phyloP scores from a whole-genome alignment of 2,888 invertebrate genomes.

The Leptinotarsa peninsularis region DNA sequence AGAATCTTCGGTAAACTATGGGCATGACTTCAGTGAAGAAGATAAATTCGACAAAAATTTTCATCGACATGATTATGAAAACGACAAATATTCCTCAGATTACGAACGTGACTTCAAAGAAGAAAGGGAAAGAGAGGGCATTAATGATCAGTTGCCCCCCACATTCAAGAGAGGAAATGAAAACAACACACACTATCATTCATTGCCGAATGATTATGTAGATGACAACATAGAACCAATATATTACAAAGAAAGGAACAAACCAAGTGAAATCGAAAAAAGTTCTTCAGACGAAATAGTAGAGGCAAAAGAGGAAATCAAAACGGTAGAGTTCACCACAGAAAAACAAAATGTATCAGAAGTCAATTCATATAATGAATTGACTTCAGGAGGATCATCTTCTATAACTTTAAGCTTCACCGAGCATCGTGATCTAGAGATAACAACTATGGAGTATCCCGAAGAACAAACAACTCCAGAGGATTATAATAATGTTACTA shows the following conservation, averaged over 20 bases:
- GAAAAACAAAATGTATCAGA: background rate
- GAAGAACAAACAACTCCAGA: slow-evolving; percentile 3
- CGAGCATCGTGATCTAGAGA: background rate
- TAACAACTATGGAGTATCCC: background rate
- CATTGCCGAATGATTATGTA: slow-evolving; percentile 32
- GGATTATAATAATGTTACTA: background rate
- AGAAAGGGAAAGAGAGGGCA: background rate
- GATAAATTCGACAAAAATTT: background rate
- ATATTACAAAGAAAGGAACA: slow-evolving; percentile 34
- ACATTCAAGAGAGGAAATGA: background rate
- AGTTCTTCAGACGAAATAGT: background rate
- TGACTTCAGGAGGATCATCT: background rate
- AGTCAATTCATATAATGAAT: background rate
- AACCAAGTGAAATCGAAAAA: background rate
- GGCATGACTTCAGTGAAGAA: slow-evolving; percentile 10
- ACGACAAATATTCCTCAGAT: background rate
- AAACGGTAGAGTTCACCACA: background rate
- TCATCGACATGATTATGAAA: background rate
- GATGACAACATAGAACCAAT: slow-evolving; percentile 45
- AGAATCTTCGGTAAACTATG: background rate
- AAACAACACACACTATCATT: slow-evolving; percentile 28
- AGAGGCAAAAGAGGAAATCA: background rate
- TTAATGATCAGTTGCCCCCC: background rate
- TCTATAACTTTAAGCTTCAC: background rate
- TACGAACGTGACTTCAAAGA: slow-evolving; percentile 11